These are phyloP conservation scores for Dexiosoma caninum DNA, from an alignment of 2,888 invertebrate genomes.

Conservation along the genomic window DNA sequence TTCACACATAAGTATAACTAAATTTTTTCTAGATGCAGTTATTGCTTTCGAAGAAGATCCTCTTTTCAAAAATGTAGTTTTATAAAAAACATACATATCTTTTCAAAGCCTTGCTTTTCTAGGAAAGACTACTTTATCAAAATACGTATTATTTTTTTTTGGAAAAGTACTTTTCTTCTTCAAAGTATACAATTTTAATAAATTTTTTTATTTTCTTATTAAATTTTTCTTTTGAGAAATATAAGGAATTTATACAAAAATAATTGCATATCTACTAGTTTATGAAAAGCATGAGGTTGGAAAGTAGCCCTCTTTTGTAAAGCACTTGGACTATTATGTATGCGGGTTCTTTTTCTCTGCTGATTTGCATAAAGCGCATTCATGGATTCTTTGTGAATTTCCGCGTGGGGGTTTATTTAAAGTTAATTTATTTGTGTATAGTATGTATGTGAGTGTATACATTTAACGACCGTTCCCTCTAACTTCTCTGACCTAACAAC, in stretches of 20 bases:
- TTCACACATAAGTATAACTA: no score
- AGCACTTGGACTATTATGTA: slow-evolving; percentile 2
- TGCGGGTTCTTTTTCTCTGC: slow-evolving; percentile 21
- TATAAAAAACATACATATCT: no score
- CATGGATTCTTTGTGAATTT: slow-evolving; percentile 54
- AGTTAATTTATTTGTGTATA: slow-evolving; percentile 11
- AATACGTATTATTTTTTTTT: no score
- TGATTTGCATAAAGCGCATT: slow-evolving; percentile 33
- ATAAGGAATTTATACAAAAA: not conserved
- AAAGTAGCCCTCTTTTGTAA: slow-evolving; percentile 1
- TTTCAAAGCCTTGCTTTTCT: no score
- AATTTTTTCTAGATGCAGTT: no score
- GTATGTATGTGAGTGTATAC: not conserved
- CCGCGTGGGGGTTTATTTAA: slow-evolving; percentile 59
- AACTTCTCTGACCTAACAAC: not conserved
- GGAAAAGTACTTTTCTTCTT: no score
- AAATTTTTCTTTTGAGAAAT: not conserved
- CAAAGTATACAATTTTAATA: no score
- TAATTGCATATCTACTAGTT: not conserved
- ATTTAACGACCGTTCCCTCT: not conserved
- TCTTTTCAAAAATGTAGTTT: no score
- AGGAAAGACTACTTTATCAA: no score
- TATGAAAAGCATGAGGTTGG: not conserved
- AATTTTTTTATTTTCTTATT: no score
- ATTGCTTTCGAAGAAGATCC: no score